phyloP scores from a whole-genome alignment of 2,888 invertebrate genomes.

The Timandra comae region DNA sequence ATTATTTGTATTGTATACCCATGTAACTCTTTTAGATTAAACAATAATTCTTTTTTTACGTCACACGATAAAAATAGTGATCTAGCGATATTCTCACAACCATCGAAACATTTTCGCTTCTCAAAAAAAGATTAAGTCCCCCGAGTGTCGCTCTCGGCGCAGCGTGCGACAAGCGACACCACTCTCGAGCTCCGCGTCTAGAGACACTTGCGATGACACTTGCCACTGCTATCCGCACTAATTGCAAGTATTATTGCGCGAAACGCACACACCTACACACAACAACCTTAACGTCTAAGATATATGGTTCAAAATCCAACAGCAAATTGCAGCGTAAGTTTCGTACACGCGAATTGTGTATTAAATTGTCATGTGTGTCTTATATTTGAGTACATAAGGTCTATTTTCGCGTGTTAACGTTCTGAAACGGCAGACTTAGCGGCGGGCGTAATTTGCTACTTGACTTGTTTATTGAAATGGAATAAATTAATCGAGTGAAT shows the following conservation, averaged over 20 bases:
- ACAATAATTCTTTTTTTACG: too few species aligned
- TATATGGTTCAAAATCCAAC: background rate
- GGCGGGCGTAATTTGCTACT: conserved; percentile 17
- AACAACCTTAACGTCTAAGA: background rate
- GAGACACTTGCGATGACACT: conserved; percentile 37
- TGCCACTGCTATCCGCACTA: conserved; percentile 40
- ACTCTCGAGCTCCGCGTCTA: conserved; percentile 22
- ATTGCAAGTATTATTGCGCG: conserved; percentile 44
- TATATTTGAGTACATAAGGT: conserved; percentile 3
- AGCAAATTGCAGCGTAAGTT: background rate
- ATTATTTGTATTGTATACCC: too few species aligned
- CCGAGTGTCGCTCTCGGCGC: conserved; percentile 8
- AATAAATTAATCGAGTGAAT: conserved; percentile 16
- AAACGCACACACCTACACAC: conserved; percentile 7
- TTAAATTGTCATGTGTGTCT: conserved; percentile 1
- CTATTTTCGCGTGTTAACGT: background rate
- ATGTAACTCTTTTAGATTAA: too few species aligned
- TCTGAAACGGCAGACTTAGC: conserved; percentile 10
- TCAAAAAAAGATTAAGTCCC: too few species aligned
- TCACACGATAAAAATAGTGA: too few species aligned
- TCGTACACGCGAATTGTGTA: background rate
- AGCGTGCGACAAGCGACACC: conserved; percentile 23
- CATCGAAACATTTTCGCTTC: too few species aligned
- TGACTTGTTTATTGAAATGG: conserved; percentile 17
- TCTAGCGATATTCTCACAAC: too few species aligned